Evolutionary conservation across 2,888 invertebrate genomes (phyloP).

Genomic region (Bimastos eiseni): DNA sequence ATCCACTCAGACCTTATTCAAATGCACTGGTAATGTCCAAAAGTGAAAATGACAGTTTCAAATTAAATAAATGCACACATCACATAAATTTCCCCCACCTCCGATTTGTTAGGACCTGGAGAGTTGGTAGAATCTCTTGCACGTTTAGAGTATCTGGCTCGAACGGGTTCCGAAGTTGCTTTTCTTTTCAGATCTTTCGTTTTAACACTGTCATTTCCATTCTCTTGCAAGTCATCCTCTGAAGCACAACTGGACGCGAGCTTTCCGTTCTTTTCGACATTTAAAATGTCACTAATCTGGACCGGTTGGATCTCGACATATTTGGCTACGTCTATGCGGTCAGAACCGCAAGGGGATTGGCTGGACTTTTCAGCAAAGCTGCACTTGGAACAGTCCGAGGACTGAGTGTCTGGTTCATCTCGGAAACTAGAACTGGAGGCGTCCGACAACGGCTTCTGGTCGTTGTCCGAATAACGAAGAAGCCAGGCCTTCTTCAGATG

Average conservation of each 20-base stretch:
- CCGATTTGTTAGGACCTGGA: background rate
- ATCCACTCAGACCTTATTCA: background rate
- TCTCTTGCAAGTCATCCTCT: background rate
- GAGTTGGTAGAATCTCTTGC: background rate
- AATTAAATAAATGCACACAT: background rate
- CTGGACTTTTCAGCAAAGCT: background rate
- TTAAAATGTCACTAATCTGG: background rate
- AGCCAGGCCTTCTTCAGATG: conserved; percentile 31
- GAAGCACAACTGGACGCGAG: background rate
- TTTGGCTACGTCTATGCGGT: background rate
- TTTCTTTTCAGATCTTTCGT: background rate
- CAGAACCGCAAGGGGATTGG: background rate
- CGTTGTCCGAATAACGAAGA: conserved; percentile 25
- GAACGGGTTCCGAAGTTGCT: background rate
- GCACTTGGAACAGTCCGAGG: background rate
- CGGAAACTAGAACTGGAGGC: conserved; percentile 1
- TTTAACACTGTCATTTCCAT: background rate
- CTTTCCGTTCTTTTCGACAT: background rate
- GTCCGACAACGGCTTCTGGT: background rate
- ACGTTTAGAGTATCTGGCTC: background rate
- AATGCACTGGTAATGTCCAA: background rate
- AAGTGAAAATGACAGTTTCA: background rate
- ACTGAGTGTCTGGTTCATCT: background rate
- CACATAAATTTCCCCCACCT: background rate
- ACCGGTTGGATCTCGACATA: background rate